Percentiles rank a stretch among this genome's conserved stretches.
These are phyloP conservation scores for Cartodere bifasciata DNA, from an alignment of 2,888 invertebrate species.

Conservation along the genomic window DNA sequence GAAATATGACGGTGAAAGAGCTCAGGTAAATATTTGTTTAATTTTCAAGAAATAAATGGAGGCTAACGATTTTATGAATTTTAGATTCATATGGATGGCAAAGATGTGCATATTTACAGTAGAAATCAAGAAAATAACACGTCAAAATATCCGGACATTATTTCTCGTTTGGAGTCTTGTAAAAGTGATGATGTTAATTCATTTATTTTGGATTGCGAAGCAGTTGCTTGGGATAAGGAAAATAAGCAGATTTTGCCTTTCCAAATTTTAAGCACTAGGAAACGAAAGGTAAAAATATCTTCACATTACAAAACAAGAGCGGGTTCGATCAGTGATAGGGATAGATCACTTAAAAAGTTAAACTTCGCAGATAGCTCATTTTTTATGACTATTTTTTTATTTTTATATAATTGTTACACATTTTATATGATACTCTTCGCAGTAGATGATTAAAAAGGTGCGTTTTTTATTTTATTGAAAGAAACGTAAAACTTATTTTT, in stretches of 20 bases:
- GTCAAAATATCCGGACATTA: constrained; percentile 90
- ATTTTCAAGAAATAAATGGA: too few species aligned
- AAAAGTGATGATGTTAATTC: constrained; percentile 48
- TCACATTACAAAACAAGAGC: too few species aligned
- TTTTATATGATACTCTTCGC: too few species aligned
- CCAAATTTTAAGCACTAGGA: constrained; percentile 89
- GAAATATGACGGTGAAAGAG: constrained; percentile 98
- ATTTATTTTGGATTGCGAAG: constrained; percentile 92
- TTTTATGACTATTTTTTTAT: too few species aligned
- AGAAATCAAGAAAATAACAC: constrained; percentile 94
- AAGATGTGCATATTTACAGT: constrained; percentile 73
- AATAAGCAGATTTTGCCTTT: constrained; percentile 88
- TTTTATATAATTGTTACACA: too few species aligned
- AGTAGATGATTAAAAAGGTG: too few species aligned
- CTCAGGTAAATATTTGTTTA: constrained; percentile 72
- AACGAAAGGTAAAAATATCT: constrained; percentile 93
- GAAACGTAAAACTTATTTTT: too few species aligned
- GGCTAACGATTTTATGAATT: too few species aligned
- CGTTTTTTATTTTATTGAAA: too few species aligned
- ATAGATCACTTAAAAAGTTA: too few species aligned
- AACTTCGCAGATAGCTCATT: too few species aligned
- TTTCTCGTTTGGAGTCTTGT: constrained; percentile 52
- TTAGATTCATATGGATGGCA: constrained; percentile 64
- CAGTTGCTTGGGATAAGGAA: constrained; percentile 89
- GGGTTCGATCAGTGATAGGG: too few species aligned